Evolutionary conservation across 2,797 vertebrate genomes (phyloP).

Genomic region (Oreochromis mossambicus): DNA sequence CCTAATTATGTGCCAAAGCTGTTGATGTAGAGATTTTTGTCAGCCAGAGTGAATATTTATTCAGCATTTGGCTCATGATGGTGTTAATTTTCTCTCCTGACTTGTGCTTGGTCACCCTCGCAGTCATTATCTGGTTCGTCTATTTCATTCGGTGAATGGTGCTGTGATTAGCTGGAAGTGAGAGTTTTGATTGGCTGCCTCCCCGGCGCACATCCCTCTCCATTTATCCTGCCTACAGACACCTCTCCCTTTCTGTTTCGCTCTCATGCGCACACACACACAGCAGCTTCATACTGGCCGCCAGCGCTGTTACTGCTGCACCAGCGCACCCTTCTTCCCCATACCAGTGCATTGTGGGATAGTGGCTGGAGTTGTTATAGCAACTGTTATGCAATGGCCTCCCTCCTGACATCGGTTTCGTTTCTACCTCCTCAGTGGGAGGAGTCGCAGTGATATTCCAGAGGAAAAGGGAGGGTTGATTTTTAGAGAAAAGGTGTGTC

Average conservation of each 20-base stretch:
- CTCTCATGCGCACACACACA: background rate
- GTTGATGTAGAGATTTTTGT: background rate
- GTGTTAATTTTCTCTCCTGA: slow-evolving; percentile 11
- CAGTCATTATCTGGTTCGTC: slow-evolving; percentile 14
- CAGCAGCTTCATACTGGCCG: background rate
- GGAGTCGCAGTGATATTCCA: slow-evolving; percentile 55
- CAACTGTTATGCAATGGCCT: slow-evolving; percentile 45
- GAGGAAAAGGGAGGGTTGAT: background rate
- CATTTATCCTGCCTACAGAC: background rate
- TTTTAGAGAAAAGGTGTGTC: background rate
- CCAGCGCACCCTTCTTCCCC: slow-evolving; percentile 25
- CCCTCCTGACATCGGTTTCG: slow-evolving; percentile 11
- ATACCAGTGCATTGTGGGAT: slow-evolving; percentile 55
- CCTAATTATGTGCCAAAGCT: background rate
- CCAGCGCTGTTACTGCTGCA: slow-evolving; percentile 51
- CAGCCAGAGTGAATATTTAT: background rate
- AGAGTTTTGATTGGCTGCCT: slow-evolving; percentile 17
- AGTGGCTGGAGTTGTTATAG: slow-evolving; percentile 34
- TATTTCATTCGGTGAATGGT: background rate
- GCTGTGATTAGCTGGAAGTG: slow-evolving; percentile 11
- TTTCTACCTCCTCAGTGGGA: slow-evolving; percentile 34
- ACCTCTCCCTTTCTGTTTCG: background rate
- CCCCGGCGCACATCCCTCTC: background rate
- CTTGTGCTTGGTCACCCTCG: slow-evolving; percentile 16
- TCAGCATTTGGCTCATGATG: background rate